Evolutionary conservation across 2,888 invertebrate species (phyloP).

Genomic region (Calephelis perditalis): DNA sequence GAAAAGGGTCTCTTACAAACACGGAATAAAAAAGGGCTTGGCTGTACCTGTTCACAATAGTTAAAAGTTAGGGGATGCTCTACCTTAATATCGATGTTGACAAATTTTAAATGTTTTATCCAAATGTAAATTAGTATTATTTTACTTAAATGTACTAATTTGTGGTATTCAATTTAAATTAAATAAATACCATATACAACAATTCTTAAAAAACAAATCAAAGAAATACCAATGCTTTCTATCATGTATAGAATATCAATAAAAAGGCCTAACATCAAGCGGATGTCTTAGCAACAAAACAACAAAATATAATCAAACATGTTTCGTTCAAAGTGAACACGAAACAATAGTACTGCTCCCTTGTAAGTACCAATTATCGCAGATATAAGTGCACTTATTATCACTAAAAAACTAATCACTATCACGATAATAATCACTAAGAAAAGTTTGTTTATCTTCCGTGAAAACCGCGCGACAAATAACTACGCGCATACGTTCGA

Average conservation of each 20-base stretch:
- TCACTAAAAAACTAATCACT: slow-evolving; percentile 42
- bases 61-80: slow-evolving; percentile 17
- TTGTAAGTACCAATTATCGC: slow-evolving; percentile 51
- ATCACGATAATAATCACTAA: slow-evolving; percentile 53
- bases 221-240: slow-evolving; percentile 20
- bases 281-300: slow-evolving; percentile 71
- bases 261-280: slow-evolving; percentile 41
- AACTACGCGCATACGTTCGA: slow-evolving; percentile 50
- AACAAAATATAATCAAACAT: slow-evolving; percentile 68
- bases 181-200: too few species aligned
- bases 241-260: slow-evolving; percentile 15
- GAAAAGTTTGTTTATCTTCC: slow-evolving; percentile 46
- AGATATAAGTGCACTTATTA: slow-evolving; percentile 42
- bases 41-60: slow-evolving; percentile 52
- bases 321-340: slow-evolving; percentile 59
- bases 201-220: not conserved
- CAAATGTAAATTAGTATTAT: too few species aligned
- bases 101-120: too few species aligned
- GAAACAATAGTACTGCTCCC: slow-evolving; percentile 46
- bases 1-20: slow-evolving; percentile 46
- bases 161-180: too few species aligned
- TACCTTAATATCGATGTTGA: too few species aligned
- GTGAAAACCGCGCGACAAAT: slow-evolving; percentile 41
- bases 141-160: too few species aligned
- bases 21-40: slow-evolving; percentile 56